These are phyloP conservation scores for Nemoura dubitans DNA, from an alignment of 2,888 invertebrate species.

Conservation along the genomic window DNA sequence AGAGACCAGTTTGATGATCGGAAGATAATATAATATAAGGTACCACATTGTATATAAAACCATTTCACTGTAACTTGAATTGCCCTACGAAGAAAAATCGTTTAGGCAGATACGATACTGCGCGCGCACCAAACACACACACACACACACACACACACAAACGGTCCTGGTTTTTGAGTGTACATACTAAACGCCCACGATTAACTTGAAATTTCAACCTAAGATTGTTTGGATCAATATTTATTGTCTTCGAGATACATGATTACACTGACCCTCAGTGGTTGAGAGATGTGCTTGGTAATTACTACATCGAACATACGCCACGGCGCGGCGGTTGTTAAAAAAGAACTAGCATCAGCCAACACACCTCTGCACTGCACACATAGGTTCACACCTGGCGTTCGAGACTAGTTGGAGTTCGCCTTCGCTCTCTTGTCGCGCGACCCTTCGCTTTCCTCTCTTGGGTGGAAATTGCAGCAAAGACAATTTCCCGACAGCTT, in stretches of 20 bases:
- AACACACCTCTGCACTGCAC: not conserved
- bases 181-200: slow-evolving; percentile 28
- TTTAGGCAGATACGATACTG: not conserved
- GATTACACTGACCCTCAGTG: slow-evolving; percentile 26
- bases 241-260: not conserved
- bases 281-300: not conserved
- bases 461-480: not conserved
- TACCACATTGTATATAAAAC: not conserved
- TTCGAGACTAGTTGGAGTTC: not conserved
- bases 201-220: slow-evolving; percentile 15
- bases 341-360: not conserved
- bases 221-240: slow-evolving; percentile 27
- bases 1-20: not conserved
- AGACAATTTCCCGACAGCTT: not conserved
- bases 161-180: not conserved
- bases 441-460: not conserved
- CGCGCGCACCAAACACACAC: not conserved
- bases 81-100: not conserved
- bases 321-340: not conserved
- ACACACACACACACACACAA: not conserved
- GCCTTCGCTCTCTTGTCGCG: too few relatives aligned
- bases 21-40: not conserved
- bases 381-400: not conserved
- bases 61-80: not conserved
- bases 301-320: not conserved